Percentiles rank a stretch among this genome's conserved stretches.
Conservation (phyloP, 2,113 vertebrate species). For the Hylia prasina region DNA sequence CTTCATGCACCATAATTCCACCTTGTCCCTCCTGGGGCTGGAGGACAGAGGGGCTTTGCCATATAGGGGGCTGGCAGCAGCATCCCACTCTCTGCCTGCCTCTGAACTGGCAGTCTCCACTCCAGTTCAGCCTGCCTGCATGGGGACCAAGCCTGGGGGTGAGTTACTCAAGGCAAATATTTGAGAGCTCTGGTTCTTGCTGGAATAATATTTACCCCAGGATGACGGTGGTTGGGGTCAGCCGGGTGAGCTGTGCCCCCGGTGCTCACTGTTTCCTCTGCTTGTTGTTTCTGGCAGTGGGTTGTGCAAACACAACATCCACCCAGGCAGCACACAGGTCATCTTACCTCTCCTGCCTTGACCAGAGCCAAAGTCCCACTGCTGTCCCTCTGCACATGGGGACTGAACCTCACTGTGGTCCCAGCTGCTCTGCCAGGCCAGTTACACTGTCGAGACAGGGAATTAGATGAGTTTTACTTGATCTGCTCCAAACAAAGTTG, state of each 20-base stretch:
- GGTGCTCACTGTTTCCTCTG: neutral
- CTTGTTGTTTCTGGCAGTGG: neutral
- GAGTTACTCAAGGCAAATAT: neutral
- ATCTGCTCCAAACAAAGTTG: neutral
- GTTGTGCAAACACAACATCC: neutral
- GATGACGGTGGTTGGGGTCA: neutral
- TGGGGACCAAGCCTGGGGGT: neutral
- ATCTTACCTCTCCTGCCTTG: neutral
- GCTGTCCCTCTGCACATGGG: neutral
- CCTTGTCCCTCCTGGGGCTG: neutral
- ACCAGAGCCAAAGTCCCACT: neutral
- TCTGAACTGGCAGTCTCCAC: neutral
- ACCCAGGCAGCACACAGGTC: neutral
- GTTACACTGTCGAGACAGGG: neutral
- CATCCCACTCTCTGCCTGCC: neutral
- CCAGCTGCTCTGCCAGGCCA: neutral
- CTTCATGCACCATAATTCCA: neutral
- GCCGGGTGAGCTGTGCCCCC: accelerated
- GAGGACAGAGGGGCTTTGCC: neutral
- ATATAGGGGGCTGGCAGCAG: neutral
- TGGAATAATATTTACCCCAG: slow-evolving; percentile 17
- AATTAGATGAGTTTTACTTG: neutral
- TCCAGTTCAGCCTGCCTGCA: accelerated
- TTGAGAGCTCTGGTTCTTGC: neutral
- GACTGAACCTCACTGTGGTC: neutral